Evolutionary conservation across 2,888 invertebrate species (phyloP).

Genomic region (Flexamia atlantica): DNA sequence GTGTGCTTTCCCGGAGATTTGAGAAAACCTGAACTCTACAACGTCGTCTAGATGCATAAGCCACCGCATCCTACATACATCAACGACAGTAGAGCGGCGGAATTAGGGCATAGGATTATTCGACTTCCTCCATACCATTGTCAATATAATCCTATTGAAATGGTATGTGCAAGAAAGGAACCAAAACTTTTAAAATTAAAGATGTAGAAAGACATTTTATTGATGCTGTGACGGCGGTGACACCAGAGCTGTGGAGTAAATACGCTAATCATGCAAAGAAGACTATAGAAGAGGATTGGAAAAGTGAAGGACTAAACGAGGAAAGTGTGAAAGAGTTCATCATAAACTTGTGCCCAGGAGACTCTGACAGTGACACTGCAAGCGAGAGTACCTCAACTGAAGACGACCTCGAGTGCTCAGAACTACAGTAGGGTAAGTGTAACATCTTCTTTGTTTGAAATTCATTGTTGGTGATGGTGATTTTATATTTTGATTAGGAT

Average conservation of each 20-base stretch:
- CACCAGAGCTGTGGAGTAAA: constrained; percentile 20
- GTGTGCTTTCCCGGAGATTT: background rate
- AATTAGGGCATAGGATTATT: background rate
- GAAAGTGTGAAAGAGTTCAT: background rate
- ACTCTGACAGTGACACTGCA: no score
- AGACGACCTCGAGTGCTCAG: no score
- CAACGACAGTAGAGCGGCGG: background rate
- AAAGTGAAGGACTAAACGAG: constrained; percentile 22
- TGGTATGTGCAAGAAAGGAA: constrained; percentile 41
- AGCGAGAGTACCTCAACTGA: no score
- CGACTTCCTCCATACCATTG: constrained; percentile 50
- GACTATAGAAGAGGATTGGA: constrained; percentile 34
- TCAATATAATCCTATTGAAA: constrained; percentile 51
- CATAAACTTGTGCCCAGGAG: no score
- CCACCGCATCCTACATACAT: background rate
- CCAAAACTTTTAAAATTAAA: constrained; percentile 10
- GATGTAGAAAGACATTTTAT: background rate
- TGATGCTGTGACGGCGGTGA: background rate
- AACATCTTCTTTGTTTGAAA: no score
- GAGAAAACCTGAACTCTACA: constrained; percentile 17
- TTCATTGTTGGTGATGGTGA: no score
- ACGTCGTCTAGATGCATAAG: background rate
- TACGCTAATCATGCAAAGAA: constrained; percentile 19
- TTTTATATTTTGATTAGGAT: no score
- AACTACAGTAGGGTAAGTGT: no score